A percentile compares a stretch with the other conserved stretches of the same genome.
Evolutionary conservation across 2,888 invertebrate species (phyloP).

Genomic region (Drosophila quasianomalipes): DNA sequence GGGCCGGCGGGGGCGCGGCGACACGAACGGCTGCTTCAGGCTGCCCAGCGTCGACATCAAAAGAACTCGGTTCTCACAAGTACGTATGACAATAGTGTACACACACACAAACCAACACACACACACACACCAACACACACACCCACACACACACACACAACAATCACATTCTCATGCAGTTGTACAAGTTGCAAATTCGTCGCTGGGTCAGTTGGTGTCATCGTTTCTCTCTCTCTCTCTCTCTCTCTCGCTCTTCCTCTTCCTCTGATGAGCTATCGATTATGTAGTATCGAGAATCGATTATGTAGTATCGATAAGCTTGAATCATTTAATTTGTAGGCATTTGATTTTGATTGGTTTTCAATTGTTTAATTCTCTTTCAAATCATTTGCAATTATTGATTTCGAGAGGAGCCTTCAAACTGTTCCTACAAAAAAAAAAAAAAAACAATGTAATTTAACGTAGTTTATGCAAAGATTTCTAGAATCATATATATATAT

Average conservation of each 20-base stretch:
- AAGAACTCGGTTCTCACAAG: slow-evolving; percentile 85
- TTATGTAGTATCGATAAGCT: not conserved
- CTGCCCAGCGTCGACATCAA: slow-evolving; percentile 86
- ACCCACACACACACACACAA: slow-evolving; percentile 13
- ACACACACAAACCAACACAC: slow-evolving; percentile 12
- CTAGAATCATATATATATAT: not conserved
- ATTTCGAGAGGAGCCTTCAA: not conserved
- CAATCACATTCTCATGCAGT: slow-evolving; percentile 20
- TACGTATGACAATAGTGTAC: slow-evolving; percentile 77
- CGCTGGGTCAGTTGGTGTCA: slow-evolving; percentile 25
- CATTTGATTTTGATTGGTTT: not conserved
- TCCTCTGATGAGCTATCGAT: not conserved
- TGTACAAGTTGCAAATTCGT: slow-evolving; percentile 27
- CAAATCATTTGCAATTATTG: not conserved
- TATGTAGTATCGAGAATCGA: not conserved
- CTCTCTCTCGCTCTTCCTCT: not conserved
- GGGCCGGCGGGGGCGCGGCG: slow-evolving; percentile 95
- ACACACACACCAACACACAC: slow-evolving; percentile 23
- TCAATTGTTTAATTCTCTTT: not conserved
- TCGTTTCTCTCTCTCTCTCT: not conserved
- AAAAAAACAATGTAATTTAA: not conserved
- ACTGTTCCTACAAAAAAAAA: not conserved
- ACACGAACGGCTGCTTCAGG: slow-evolving; percentile 91
- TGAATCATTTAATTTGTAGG: not conserved
- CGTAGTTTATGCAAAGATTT: no score